A percentile compares a stretch with the other conserved stretches of the same genome.
These are phyloP conservation scores for Caenorhabditis uteleia DNA, from an alignment of 2,888 invertebrate genomes.

Conservation along the genomic window DNA sequence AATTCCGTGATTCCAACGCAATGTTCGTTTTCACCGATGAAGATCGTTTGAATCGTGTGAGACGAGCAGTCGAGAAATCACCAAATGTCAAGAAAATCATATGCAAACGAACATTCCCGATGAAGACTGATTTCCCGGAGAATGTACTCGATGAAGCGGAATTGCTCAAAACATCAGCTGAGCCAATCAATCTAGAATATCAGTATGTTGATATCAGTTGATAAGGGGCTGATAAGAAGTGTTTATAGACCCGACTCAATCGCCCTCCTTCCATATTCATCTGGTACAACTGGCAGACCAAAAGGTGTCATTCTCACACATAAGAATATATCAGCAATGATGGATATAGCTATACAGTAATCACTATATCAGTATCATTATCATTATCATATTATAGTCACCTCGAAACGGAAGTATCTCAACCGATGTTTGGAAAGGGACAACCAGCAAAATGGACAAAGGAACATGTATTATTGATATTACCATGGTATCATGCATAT, in stretches of 20 bases:
- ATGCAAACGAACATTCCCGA: constrained; percentile 34
- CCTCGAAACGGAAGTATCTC: constrained; percentile 21
- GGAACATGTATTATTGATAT: constrained; percentile 49
- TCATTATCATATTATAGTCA: constrained; percentile 4
- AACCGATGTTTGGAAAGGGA: constrained; percentile 32
- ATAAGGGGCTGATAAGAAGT: background rate
- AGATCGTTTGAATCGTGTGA: constrained; percentile 36
- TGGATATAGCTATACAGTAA: constrained; percentile 46
- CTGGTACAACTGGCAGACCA: constrained; percentile 75
- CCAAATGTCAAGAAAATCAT: constrained; percentile 32
- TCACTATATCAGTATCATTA: too few relatives aligned
- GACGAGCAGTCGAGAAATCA: constrained; percentile 38
- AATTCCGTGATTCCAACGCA: constrained; percentile 46
- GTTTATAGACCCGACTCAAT: constrained; percentile 17
- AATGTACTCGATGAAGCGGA: constrained; percentile 36
- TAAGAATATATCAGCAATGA: constrained; percentile 51
- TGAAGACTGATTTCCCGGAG: constrained; percentile 31
- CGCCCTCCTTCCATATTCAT: constrained; percentile 49
- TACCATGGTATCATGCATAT: constrained; percentile 67
- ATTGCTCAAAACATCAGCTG: constrained; percentile 17
- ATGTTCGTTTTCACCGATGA: constrained; percentile 50
- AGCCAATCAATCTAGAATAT: constrained; percentile 21
- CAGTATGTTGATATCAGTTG: constrained; percentile 7
- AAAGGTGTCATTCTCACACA: constrained; percentile 62
- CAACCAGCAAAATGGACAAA: constrained; percentile 28